Evolutionary conservation across 1,140 invertebrate genomes (phyloP).

Genomic region (Eumeta japonica): DNA sequence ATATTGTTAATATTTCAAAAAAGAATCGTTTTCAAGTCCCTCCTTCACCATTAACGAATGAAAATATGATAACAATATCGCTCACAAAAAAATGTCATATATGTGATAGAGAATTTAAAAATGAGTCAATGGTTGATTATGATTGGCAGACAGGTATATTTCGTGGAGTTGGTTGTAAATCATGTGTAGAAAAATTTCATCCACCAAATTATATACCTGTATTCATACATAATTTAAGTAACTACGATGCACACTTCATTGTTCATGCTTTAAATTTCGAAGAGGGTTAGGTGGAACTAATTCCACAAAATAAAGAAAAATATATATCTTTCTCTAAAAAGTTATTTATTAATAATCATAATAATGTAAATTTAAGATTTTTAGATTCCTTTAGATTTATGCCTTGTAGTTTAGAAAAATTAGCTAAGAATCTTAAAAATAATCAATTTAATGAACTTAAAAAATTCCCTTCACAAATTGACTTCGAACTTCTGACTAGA

Average conservation of each 20-base stretch:
- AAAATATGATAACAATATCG: conserved; percentile 8
- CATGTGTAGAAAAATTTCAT: conserved; percentile 11
- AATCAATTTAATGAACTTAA: conserved; percentile 11
- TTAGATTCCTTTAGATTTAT: conserved; percentile 19
- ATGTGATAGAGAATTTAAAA: conserved; percentile 15
- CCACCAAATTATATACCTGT: conserved; percentile 10
- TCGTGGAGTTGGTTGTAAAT: conserved; percentile 9
- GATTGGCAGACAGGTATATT: conserved; percentile 13
- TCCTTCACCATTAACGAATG: conserved; percentile 13
- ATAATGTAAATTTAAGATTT: too few species aligned
- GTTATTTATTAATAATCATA: conserved; percentile 10
- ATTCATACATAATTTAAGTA: too few species aligned
- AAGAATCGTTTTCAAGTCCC: conserved; percentile 21
- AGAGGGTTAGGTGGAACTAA: conserved; percentile 13
- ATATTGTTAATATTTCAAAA: conserved; percentile 18
- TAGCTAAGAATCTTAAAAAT: conserved; percentile 15
- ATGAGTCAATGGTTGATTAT: conserved; percentile 6
- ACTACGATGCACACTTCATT: too few species aligned
- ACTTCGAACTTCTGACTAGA: conserved; percentile 11
- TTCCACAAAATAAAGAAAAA: conserved; percentile 20
- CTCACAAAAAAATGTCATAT: conserved; percentile 7
- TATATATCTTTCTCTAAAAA: conserved; percentile 23
- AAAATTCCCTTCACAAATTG: conserved; percentile 6
- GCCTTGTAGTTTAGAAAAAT: conserved; percentile 10
- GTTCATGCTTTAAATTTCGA: too few species aligned